Evolutionary conservation across 2,888 invertebrate species (phyloP).

Genomic region (Acronicta psi): DNA sequence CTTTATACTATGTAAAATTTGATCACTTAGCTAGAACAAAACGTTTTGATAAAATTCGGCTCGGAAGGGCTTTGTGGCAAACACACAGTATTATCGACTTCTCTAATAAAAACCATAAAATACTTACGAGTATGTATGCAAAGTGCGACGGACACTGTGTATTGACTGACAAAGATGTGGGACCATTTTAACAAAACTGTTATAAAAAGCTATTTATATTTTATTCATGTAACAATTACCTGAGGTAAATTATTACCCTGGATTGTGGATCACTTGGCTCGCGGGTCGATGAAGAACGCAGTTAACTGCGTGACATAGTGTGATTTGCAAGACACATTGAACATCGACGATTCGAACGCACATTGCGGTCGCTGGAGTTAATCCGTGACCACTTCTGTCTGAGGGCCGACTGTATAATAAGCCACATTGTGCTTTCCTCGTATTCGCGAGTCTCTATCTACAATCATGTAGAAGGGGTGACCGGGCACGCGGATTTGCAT

Average conservation of each 20-base stretch:
- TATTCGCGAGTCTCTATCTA: neutral
- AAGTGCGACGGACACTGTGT: too few relatives aligned
- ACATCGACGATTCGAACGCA: slow-evolving; percentile 91
- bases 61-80: too few relatives aligned
- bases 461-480: neutral
- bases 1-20: neutral
- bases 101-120: too few relatives aligned
- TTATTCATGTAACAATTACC: slow-evolving; percentile 29
- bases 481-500: slow-evolving; percentile 7
- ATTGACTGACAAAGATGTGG: too few relatives aligned
- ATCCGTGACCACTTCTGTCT: slow-evolving; percentile 84
- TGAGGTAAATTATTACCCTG: slow-evolving; percentile 71
- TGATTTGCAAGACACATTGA: slow-evolving; percentile 86
- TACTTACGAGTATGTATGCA: too few relatives aligned
- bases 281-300: slow-evolving; percentile 90
- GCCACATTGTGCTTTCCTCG: slow-evolving; percentile 48
- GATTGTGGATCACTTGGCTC: slow-evolving; percentile 89
- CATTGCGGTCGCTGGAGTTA: slow-evolving; percentile 86
- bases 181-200: too few relatives aligned
- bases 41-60: slow-evolving; percentile 1
- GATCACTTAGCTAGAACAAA: neutral
- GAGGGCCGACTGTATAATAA: slow-evolving; percentile 75
- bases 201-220: neutral
- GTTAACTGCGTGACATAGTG: slow-evolving; percentile 80
- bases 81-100: too few relatives aligned